Evolutionary conservation across 2,113 vertebrate species (phyloP), one percentile per base, ranked within the genome.

Genomic region (Chinchilla lanigera): DNA sequence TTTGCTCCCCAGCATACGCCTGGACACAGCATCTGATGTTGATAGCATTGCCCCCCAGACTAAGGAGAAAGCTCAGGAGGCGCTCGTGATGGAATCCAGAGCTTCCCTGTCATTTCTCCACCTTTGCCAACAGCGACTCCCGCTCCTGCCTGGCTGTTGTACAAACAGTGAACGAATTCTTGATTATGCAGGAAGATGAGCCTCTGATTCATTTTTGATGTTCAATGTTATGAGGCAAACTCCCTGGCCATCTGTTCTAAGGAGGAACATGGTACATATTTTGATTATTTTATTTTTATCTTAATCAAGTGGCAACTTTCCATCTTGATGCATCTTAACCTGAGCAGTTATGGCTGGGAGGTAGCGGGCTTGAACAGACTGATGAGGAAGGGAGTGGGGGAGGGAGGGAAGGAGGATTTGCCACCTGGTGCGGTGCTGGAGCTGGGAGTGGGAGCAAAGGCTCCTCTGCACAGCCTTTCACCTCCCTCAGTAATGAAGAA

Each of bases 121-220:
- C 56, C 44, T 41, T 87, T 86, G 92, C 35, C 0, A n/a, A 73
- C 69, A 93, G 93, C 60, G 30, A 75, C 90, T 80, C 77, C 11
- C 24, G 17, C 87, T 94, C 94, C 89, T 0, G 35, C 84, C 81
- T 75, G 89, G 65, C 92, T 96, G 54, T 33, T 50, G 87, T 61
- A 84, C 58, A 88, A 65, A 92, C 54, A 73, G 61, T 83, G 92
- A 97, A 95, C 14, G 35, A 90, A 86, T 95, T 97, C 96, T 97
- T 97, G 96, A 97, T 60, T 88, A 89, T 95, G 94, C 86, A 33
- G 71, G 77, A 89, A 97, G 96, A 73, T 92, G 81, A 92, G 94
- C 61, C 69, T 97, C 95, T 96, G 97, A 97, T 97, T 97, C 98
- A 97, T 97, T 97, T 98, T 90, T 94, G 90, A 95, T 58, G 96